A percentile compares a stretch with the other conserved stretches of the same genome.
These are phyloP conservation scores for Tangara arthus DNA, from an alignment of 2,797 vertebrate genomes.

Conservation along the genomic window DNA sequence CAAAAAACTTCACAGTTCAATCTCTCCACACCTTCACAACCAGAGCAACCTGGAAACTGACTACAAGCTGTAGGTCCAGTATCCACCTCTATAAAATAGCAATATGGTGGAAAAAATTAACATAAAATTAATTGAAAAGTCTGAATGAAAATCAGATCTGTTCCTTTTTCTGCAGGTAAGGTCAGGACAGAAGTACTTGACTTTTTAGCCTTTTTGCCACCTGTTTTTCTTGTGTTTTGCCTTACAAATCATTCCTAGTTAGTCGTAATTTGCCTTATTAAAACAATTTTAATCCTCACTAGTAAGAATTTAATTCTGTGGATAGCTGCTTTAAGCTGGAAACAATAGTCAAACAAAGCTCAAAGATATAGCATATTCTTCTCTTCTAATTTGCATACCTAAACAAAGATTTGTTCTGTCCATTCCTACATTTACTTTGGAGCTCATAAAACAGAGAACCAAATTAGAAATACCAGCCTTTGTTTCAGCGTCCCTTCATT, in stretches of 20 bases:
- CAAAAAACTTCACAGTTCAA: not conserved
- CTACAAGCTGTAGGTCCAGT: not conserved
- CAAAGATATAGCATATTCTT: not conserved
- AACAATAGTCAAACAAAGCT: not conserved
- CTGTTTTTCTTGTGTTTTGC: not conserved
- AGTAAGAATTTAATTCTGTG: not conserved
- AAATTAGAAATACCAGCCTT: not conserved
- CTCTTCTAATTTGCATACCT: not conserved
- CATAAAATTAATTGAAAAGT: not conserved
- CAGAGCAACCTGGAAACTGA: not conserved
- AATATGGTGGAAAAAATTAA: not conserved
- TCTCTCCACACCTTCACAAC: not conserved
- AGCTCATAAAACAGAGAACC: not conserved
- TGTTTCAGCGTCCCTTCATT: not conserved
- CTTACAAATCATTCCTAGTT: not conserved
- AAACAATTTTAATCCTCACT: conserved; percentile 25
- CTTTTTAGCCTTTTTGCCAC: not conserved
- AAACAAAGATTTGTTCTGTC: not conserved
- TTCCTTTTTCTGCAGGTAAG: not conserved
- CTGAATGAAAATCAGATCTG: not conserved
- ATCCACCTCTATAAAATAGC: not conserved
- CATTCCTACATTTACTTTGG: not conserved
- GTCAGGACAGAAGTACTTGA: not conserved
- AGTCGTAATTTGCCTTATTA: not conserved
- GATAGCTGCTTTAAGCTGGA: not conserved